phyloP scores from a whole-genome alignment of 2,797 vertebrate genomes.

The Podarcis lilfordi region DNA sequence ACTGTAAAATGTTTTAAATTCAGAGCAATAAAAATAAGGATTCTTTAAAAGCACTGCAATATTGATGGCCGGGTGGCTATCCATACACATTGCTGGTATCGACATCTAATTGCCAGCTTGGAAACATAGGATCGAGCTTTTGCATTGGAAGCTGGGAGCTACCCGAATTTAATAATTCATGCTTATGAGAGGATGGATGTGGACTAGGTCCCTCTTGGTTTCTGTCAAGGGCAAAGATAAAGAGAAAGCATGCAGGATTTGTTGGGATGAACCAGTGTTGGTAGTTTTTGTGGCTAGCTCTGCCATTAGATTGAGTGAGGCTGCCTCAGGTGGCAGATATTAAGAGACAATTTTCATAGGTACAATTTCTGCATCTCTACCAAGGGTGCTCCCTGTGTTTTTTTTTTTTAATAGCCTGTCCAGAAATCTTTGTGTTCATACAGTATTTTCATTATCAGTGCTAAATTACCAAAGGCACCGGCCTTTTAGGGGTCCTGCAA shows the following conservation, averaged over 20 bases:
- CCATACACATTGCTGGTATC: background rate
- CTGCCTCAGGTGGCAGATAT: too few species aligned
- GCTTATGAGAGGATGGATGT: background rate
- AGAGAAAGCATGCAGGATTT: background rate
- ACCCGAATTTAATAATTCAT: background rate
- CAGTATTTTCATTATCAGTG: too few species aligned
- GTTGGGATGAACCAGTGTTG: background rate
- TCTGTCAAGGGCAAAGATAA: background rate
- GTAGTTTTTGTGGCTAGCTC: too few species aligned
- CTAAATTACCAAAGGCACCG: too few species aligned
- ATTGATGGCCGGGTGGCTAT: background rate
- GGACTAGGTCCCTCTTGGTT: background rate
- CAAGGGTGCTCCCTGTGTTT: background rate
- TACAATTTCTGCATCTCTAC: background rate
- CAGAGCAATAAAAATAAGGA: background rate
- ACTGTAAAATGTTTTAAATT: conserved; percentile 16
- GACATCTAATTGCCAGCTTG: background rate
- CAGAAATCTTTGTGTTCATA: background rate
- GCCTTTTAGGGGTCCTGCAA: too few species aligned
- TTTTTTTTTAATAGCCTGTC: background rate
- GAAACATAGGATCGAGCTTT: background rate
- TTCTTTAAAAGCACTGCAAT: background rate
- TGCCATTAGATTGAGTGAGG: too few species aligned
- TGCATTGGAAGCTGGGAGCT: background rate
- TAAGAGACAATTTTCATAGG: background rate